Percentiles rank a stretch among this genome's conserved stretches.
Conservation (phyloP, 92 coral and sea anemone species). For the Epizoanthus ramosus region DNA sequence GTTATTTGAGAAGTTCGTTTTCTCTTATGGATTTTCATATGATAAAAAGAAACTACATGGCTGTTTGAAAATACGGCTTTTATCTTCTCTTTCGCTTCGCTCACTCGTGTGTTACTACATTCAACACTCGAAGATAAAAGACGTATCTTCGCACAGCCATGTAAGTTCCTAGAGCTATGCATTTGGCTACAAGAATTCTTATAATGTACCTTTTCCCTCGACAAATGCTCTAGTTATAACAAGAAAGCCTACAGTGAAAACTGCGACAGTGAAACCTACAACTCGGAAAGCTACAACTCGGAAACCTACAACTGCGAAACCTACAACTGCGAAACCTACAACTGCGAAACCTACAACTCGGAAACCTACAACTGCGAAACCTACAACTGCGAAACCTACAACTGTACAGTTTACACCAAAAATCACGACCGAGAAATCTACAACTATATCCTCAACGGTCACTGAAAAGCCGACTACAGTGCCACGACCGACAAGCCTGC, state of each 20-base stretch:
- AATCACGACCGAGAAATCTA: background rate
- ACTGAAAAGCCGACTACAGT: background rate
- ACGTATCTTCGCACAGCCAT: too few species aligned
- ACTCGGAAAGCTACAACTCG: background rate
- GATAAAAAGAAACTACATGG: too few species aligned
- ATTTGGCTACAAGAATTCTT: too few species aligned
- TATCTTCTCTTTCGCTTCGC: too few species aligned
- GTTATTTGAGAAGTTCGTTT: too few species aligned
- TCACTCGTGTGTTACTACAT: too few species aligned
- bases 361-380: background rate
- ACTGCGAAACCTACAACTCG: background rate
- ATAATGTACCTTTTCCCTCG: too few species aligned
- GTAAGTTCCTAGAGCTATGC: too few species aligned
- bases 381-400: constrained; percentile 24
- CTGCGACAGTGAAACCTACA: background rate
- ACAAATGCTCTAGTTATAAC: background rate
- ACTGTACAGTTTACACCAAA: constrained; percentile 35
- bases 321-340: background rate
- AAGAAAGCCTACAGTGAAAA: background rate
- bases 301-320: background rate
- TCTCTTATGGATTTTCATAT: too few species aligned
- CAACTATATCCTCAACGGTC: background rate
- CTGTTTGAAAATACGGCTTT: too few species aligned
- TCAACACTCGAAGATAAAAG: too few species aligned
- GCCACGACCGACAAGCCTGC: background rate